Evolutionary conservation across 2,888 invertebrate genomes (phyloP), one percentile per base, ranked within the genome.

Genomic region (Aphidius colemani): DNA sequence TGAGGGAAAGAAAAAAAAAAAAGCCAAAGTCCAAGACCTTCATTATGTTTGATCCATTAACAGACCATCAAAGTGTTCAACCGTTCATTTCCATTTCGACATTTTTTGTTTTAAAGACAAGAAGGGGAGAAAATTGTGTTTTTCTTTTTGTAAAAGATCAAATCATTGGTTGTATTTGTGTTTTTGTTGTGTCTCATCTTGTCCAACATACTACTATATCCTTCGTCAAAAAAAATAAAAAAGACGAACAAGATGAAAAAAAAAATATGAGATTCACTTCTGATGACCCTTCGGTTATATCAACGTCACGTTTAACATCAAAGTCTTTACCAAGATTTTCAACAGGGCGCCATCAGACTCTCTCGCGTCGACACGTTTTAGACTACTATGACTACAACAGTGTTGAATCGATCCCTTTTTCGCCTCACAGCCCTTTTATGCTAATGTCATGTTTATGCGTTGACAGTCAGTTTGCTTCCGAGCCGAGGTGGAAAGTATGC

Each of bases 391-490:
- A 13, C 13, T 13, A 13, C 13, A 13, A 13, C 56, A 44, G 18
- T 53, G 30, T 48, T 53, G 30, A 43, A 62, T 66, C 61, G 61
- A 59, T 58, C 46, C 9, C 62, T 51, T 50, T 10, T 62, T 51
- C 59, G 69, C 67, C 62, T 46, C 56, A 59, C 66, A 64, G 69
- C 73, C 75, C 75, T 75, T 78, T 79, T 79, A 79, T 80, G 79
- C 74, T 76, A 79, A 80, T 80, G 66, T 60, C 67, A 70, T 75
- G 76, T 77, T 79, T 77, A 77, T 75, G 75, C 75, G 80, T 78
- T 79, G 78, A 80, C 78, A 80, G 78, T 79, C 72, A 44, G 71
- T 73, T 73, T 70, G 76, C 78, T 77, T 76, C 76, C 76, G 76
- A 75, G 63, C 60, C 61, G 51, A 11, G 41, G 51, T 55, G 71